Evolutionary conservation across 92 coral and sea anemone species (phyloP), one percentile per base, ranked within the genome.

Genomic region (Actinostola sp.): DNA sequence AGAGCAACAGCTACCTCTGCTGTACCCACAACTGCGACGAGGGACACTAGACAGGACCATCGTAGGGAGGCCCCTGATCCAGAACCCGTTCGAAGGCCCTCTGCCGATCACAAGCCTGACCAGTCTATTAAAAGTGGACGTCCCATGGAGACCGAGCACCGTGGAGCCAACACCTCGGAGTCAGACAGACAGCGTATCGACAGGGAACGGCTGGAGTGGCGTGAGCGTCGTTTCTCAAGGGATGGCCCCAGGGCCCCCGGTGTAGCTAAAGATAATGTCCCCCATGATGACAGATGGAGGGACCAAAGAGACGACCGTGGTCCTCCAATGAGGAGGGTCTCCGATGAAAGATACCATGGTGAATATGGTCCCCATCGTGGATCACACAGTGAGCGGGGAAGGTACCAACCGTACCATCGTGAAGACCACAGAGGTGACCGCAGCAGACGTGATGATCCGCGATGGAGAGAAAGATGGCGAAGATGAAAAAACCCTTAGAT

Each of bases 401-500:
- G 91, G 72, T 60, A 71, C 61, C 67, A 61, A 34, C 81, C 81
- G 34, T 72, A 75, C 36, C 86, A 61, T 34, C 76, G 85, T n/a
- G 72, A 77, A 34, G 90, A 79, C 55, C 63, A 84, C 15, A 21
- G 75, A 61, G 77, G 63, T 8, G 75, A 71, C 6, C 84, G 89
- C 10, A 67, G 84, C 21, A 24, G 63, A 30, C 74, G 89, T 43
- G 67, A 77, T 39, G 78, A 64, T 24, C 81, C 77, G 25, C 77
- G 90, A n/a, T 70, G 90, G 62, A 72, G 70, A 11, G 90, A 80
- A 49, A 80, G 80, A 80, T 75, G 81, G 81, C 81, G 81, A 9
- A n/a, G n/a, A n/a, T n/a, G n/a, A n/a, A n/a, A n/a, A n/a, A n/a
- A n/a, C n/a, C n/a, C n/a, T n/a, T n/a, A n/a, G n/a, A n/a, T n/a